These are phyloP conservation scores for Macquaria ambigua DNA, from an alignment of 2,113 vertebrate genomes.

Conservation along the genomic window DNA sequence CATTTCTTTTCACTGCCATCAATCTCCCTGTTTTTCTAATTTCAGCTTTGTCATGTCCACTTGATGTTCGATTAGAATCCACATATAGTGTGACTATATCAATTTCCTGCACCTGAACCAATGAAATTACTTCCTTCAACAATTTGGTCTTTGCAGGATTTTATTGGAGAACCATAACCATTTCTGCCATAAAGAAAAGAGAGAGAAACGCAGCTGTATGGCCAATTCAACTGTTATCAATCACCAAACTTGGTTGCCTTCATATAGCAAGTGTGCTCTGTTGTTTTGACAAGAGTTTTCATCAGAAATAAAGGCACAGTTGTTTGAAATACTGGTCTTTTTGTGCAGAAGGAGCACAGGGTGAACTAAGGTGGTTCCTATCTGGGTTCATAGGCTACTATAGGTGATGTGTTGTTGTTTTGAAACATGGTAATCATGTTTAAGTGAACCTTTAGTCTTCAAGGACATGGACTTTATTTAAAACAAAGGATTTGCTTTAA, in stretches of 20 bases:
- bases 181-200: slow-evolving; percentile 45
- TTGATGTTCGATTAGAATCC: slow-evolving; percentile 73
- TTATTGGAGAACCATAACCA: slow-evolving; percentile 49
- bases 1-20: slow-evolving; percentile 62
- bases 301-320: slow-evolving; percentile 49
- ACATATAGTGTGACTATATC: slow-evolving; percentile 69
- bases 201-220: slow-evolving; percentile 37
- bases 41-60: slow-evolving; percentile 71
- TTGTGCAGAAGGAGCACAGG: neutral
- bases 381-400: neutral
- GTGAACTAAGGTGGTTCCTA: slow-evolving; percentile 2
- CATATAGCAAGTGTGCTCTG: slow-evolving; percentile 26
- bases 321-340: slow-evolving; percentile 11
- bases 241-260: slow-evolving; percentile 67
- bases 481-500: slow-evolving; percentile 5
- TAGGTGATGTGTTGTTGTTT: neutral
- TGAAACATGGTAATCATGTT: neutral
- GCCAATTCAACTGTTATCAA: slow-evolving; percentile 79
- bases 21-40: slow-evolving; percentile 70
- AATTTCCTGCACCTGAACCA: slow-evolving; percentile 60
- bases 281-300: slow-evolving; percentile 69
- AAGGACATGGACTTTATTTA: neutral
- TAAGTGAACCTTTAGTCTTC: neutral
- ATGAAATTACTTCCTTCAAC: slow-evolving; percentile 74
- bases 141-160: slow-evolving; percentile 55